Conservation (phyloP, 2,113 vertebrate genomes). For the Neogale vison region DNA sequence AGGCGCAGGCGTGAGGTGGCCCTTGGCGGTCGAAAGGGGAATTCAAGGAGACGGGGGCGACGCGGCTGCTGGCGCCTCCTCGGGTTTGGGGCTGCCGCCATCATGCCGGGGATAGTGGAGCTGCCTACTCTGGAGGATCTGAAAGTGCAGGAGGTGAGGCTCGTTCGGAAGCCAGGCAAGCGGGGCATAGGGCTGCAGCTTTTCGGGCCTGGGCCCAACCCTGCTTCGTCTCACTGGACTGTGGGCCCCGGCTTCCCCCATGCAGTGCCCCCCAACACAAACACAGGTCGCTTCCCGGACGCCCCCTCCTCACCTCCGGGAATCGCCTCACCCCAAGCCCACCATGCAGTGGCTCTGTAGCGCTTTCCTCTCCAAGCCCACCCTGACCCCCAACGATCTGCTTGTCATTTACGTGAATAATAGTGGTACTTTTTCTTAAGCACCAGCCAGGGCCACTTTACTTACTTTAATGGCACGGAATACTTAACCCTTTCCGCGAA, state of each 20-base stretch:
- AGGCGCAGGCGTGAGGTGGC: slow-evolving; percentile 20
- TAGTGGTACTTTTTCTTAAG: slow-evolving; percentile 20
- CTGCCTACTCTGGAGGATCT: slow-evolving; percentile 91
- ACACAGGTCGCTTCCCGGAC: neutral
- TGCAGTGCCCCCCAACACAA: neutral
- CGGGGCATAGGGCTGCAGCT: neutral
- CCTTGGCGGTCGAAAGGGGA: slow-evolving; percentile 72
- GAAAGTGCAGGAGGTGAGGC: slow-evolving; percentile 92
- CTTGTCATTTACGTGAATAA: neutral
- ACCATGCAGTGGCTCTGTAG: neutral
- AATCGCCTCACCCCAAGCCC: neutral
- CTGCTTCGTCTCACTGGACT: neutral
- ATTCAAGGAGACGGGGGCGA: slow-evolving; percentile 82
- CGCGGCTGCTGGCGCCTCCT: neutral
- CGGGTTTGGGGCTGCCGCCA: neutral
- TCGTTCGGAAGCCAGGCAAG: slow-evolving; percentile 14
- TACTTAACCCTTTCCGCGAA: neutral
- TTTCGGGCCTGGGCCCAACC: neutral
- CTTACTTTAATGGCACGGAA: neutral
- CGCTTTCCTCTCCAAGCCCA: too few relatives aligned
- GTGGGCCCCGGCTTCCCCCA: neutral
- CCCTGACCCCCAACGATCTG: neutral
- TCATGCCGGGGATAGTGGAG: slow-evolving; percentile 88
- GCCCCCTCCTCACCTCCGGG: neutral
- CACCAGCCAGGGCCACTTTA: neutral